Conservation (phyloP, 2,888 invertebrate genomes). For the Sinopyrophorus schimmeli region DNA sequence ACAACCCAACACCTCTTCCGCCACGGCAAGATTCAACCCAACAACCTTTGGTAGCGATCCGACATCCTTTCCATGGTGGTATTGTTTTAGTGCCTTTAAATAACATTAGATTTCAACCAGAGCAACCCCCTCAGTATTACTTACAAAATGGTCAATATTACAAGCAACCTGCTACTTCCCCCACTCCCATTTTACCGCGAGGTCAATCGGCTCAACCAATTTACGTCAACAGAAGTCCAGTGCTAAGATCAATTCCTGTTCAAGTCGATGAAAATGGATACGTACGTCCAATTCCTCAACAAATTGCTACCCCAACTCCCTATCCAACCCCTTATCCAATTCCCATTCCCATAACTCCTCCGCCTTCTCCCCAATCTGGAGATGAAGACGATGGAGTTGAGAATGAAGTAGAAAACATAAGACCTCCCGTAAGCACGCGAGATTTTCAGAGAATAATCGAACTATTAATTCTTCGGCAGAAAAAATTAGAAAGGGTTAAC, state of each 20-base stretch:
- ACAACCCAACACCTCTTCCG: constrained; percentile 61
- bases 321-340: constrained; percentile 43
- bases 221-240: constrained; percentile 38
- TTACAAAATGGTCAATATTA: constrained; percentile 39
- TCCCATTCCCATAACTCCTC: constrained; percentile 36
- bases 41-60: constrained; percentile 56
- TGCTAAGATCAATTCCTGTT: constrained; percentile 49
- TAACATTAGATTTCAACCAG: constrained; percentile 33
- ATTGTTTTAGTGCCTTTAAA: constrained; percentile 51
- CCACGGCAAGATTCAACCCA: constrained; percentile 59
- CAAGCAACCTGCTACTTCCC: constrained; percentile 43
- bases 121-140: constrained; percentile 20
- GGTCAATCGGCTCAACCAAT: constrained; percentile 37
- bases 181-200: constrained; percentile 49
- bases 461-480: constrained; percentile 67
- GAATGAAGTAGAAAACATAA: constrained; percentile 63
- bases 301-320: constrained; percentile 35
- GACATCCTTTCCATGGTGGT: constrained; percentile 51
- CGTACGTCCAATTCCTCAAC: constrained; percentile 45
- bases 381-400: constrained; percentile 41
- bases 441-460: constrained; percentile 71
- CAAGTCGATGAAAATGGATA: constrained; percentile 52
- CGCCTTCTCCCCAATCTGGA: constrained; percentile 35
- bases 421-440: constrained; percentile 70
- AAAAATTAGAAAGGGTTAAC: constrained; percentile 61